Evolutionary conservation across 2,113 vertebrate species (phyloP).

Genomic region (Podarcis raffonei): DNA sequence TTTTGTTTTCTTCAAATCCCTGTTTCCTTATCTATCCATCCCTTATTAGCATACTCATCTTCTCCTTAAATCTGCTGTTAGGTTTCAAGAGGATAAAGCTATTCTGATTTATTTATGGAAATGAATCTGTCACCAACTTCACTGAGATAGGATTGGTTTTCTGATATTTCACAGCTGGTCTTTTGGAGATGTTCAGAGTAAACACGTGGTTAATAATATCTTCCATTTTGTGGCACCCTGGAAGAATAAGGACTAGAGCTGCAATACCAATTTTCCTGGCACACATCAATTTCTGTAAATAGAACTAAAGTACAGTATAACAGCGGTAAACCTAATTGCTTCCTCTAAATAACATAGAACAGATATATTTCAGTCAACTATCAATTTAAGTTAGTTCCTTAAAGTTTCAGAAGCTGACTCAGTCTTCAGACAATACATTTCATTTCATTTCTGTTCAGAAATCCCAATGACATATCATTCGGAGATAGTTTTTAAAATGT

Average conservation of each 20-base stretch:
- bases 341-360: constrained; percentile 56
- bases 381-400: constrained; percentile 40
- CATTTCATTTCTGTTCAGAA: constrained; percentile 37
- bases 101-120: constrained; percentile 66
- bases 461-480: constrained; percentile 3
- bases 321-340: constrained; percentile 53
- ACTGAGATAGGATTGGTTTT: constrained; percentile 30
- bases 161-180: constrained; percentile 32
- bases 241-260: constrained; percentile 43
- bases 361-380: constrained; percentile 39
- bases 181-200: constrained; percentile 48
- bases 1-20: constrained; percentile 22
- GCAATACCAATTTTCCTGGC: constrained; percentile 58
- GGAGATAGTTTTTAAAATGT: neutral
- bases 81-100: constrained; percentile 59
- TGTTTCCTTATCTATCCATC: constrained; percentile 52
- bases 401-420: constrained; percentile 41
- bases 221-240: constrained; percentile 41
- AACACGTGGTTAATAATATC: constrained; percentile 51
- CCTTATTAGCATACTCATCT: constrained; percentile 53
- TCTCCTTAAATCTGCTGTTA: constrained; percentile 60
- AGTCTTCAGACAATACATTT: constrained; percentile 50
- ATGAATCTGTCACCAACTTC: constrained; percentile 56
- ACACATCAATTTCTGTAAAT: constrained; percentile 51
- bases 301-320: constrained; percentile 47